Conservation (phyloP, 37 sponge, comb jelly and placozoan species). For the Aplysina aerophoba region DNA sequence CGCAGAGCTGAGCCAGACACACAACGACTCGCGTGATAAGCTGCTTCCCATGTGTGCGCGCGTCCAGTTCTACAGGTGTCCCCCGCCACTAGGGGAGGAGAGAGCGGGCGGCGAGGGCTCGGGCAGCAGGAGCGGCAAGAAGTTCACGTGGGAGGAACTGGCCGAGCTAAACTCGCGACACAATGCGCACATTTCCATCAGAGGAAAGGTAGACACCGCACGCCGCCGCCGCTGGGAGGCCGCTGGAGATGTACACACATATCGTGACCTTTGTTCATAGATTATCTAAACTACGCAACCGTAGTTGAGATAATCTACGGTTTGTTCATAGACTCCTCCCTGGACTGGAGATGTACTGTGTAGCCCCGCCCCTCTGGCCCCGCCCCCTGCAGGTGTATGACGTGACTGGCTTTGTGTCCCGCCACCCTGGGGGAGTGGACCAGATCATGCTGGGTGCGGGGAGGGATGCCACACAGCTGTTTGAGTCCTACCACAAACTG, state of each 20-base stretch:
- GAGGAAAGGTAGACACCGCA: slow-evolving; percentile 75
- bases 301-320: no score
- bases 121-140: no score
- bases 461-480: slow-evolving; percentile 84
- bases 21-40: no score
- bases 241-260: background rate
- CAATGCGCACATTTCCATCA: slow-evolving; percentile 88
- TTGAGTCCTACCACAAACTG: slow-evolving; percentile 91
- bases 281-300: no score
- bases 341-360: no score
- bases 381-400: slow-evolving; percentile 82
- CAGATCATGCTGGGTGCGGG: slow-evolving; percentile 94
- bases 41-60: no score
- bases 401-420: slow-evolving; percentile 77
- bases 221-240: background rate
- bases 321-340: no score
- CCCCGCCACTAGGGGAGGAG: no score
- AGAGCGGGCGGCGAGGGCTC: no score
- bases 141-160: slow-evolving; percentile 86
- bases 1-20: no score
- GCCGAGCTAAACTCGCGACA: slow-evolving; percentile 79
- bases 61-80: no score
- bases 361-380: no score
- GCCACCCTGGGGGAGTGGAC: slow-evolving; percentile 94
- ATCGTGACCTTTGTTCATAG: background rate